Conservation (phyloP, 30 jellyfish, hydroid and myxozoan genomes). For the Hydractinia echinata region DNA sequence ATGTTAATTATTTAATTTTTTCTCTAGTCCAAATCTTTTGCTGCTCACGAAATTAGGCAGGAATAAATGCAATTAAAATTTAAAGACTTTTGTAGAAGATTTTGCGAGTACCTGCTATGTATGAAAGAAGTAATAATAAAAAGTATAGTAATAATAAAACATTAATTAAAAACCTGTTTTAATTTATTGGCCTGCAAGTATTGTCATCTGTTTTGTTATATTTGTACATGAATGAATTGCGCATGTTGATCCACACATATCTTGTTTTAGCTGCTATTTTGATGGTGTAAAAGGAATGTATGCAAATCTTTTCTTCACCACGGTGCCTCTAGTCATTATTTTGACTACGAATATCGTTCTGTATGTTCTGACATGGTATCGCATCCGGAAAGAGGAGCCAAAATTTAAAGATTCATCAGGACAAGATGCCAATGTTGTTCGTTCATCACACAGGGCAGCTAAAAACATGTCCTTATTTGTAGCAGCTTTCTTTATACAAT, state of each 20-base stretch:
- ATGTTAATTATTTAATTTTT: too few species aligned
- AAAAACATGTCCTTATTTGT: slow-evolving; percentile 3
- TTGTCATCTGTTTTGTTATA: too few species aligned
- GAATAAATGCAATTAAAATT: too few species aligned
- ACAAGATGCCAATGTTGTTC: background rate
- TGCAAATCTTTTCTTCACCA: background rate
- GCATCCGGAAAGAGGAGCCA: background rate
- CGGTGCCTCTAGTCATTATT: background rate
- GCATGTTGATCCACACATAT: background rate
- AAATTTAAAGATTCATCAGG: background rate
- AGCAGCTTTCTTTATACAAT: slow-evolving; percentile 7
- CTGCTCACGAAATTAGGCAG: too few species aligned
- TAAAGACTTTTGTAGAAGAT: too few species aligned
- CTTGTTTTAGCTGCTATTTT: background rate
- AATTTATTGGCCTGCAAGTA: too few species aligned
- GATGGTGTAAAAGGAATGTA: slow-evolving; percentile 10
- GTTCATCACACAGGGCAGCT: background rate
- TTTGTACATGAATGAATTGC: too few species aligned
- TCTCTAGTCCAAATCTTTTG: too few species aligned
- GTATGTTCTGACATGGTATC: slow-evolving; percentile 7
- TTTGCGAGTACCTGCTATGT: too few species aligned
- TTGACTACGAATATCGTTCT: background rate
- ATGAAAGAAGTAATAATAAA: too few species aligned
- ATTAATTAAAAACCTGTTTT: too few species aligned
- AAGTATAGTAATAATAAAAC: too few species aligned